Base-by-base conservation (phyloP, 2,888 invertebrate species). In the Tenodera sinensis region DNA sequence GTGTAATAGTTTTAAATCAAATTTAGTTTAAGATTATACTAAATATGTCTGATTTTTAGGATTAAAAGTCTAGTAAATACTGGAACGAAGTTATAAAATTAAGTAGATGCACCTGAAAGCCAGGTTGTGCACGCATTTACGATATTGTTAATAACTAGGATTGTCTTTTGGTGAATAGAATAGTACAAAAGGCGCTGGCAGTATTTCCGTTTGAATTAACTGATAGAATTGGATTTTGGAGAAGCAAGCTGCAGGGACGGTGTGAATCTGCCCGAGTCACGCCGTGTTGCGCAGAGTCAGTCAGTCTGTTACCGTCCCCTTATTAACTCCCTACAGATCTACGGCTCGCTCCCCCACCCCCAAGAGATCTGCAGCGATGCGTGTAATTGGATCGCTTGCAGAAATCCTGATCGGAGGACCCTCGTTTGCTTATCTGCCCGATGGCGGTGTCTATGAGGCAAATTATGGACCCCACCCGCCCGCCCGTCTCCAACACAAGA, bases 361-460 rank as follows among this genome's bases (percentile, higher is more conserved):
- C 89, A 71, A 71, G 54, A 71, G 54, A 86, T 82, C 82, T 81
- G 88, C 91, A 91, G 88, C 90, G 42, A 84, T 90, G 87, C 91
- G 91, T 91, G 90, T 91, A 91, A 91, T 91, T 91, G 91, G 90
- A 89, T 90, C 88, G 89, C 90, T 89, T 89, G 89, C 88, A 90
- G 90, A 90, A 90, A 90, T 88, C 89, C 90, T 88, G 90, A 89
- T 90, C 90, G 89, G 34, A 83, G 84, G 87, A 25, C 47, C 87
- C 71, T 87, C 87, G 87, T 54, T 71, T 71, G 54, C 54, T 71
- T 71, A 71, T 71, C 54, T 71, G 54, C 54, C 54, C 54, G 54
- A 71, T 71, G 54, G 54, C 54, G 54, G 54, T 71, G 54, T 71
- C 54, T 71, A 71, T 71, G 54, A 71, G 54, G 54, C 54, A 71